phyloP scores from a whole-genome alignment of 2,113 vertebrate genomes.

The Sapayoa aenigma region DNA sequence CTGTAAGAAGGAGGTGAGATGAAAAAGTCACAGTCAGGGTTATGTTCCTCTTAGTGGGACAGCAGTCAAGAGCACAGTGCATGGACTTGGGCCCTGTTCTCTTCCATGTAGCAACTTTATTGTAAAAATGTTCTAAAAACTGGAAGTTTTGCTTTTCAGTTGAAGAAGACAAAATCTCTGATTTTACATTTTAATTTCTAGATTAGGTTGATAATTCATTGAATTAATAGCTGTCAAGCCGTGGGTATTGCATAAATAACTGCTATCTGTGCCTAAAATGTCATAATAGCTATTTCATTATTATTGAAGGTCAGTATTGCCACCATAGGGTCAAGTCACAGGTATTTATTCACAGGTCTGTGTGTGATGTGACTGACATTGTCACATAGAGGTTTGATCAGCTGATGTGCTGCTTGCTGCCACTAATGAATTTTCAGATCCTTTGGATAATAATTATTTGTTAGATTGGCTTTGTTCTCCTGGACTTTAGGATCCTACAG shows the following conservation, averaged over 20 bases:
- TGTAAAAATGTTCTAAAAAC: background rate
- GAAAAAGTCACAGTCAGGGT: background rate
- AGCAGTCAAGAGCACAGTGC: background rate
- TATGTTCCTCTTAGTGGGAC: background rate
- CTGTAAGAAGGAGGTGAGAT: background rate
- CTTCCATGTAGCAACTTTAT: background rate
- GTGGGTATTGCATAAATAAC: background rate
- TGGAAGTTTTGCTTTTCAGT: background rate
- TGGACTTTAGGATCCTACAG: background rate
- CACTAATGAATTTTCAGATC: background rate
- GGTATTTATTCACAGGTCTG: background rate
- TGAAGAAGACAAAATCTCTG: background rate
- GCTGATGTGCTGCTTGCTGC: background rate
- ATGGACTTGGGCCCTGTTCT: background rate
- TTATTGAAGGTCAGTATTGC: background rate
- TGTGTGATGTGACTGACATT: background rate
- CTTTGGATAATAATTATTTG: background rate
- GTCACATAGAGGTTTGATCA: background rate
- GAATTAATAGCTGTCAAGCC: background rate
- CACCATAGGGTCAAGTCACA: background rate
- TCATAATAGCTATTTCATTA: background rate
- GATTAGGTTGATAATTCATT: background rate
- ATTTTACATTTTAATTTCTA: background rate
- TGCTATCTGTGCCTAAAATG: background rate
- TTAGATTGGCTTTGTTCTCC: background rate